These are phyloP conservation scores for Rotaria macrura DNA, from an alignment of 2,888 invertebrate genomes.

Conservation along the genomic window DNA sequence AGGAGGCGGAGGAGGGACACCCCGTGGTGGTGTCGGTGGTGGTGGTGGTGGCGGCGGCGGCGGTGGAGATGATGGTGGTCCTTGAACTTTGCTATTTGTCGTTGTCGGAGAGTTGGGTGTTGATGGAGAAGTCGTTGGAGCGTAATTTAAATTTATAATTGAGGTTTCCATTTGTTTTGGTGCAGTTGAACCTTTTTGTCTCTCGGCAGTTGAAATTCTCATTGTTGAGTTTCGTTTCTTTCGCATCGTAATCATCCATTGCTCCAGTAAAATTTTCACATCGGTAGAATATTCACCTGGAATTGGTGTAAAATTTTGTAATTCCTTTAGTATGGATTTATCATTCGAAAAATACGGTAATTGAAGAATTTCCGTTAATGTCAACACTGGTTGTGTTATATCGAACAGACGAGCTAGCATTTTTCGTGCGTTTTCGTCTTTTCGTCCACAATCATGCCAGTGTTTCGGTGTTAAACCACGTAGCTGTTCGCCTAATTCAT, in stretches of 20 bases:
- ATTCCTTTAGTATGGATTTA: background rate
- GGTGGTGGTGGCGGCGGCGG: background rate
- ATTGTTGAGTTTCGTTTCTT: background rate
- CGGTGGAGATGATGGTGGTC: slow-evolving; percentile 16
- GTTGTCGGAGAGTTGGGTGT: background rate
- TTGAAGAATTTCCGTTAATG: background rate
- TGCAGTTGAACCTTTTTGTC: background rate
- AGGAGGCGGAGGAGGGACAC: too few relatives aligned
- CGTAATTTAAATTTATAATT: background rate
- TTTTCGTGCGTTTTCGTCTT: background rate
- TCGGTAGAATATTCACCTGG: background rate
- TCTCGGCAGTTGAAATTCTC: background rate
- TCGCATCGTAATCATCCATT: background rate
- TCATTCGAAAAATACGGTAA: background rate
- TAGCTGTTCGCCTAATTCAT: background rate
- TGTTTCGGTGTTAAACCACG: slow-evolving; percentile 4
- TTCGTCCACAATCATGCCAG: slow-evolving; percentile 19
- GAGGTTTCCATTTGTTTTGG: background rate
- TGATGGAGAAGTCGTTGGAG: background rate
- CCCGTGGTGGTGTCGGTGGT: slow-evolving; percentile 23
- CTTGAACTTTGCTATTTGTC: background rate
- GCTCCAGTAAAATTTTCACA: background rate
- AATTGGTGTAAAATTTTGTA: background rate
- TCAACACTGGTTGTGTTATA: background rate
- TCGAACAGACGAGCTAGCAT: background rate